These are phyloP conservation scores for Vespertilio murinus DNA, from an alignment of 2,797 vertebrate genomes.

Conservation along the genomic window DNA sequence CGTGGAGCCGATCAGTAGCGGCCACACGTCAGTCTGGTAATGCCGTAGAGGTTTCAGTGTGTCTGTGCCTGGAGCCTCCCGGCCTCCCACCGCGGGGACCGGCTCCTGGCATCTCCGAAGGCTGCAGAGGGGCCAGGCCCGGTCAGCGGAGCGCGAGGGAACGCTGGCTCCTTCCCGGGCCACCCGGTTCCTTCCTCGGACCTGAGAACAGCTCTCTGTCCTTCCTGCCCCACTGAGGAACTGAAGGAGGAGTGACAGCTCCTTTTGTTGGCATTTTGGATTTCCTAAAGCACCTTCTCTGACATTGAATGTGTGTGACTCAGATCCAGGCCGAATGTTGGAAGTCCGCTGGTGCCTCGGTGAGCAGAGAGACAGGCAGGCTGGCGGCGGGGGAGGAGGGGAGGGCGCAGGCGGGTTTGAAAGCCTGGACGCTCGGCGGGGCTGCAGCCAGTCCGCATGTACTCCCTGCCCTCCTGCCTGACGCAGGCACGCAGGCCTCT, in stretches of 20 bases:
- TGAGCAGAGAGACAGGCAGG: neutral
- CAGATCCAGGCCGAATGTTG: neutral
- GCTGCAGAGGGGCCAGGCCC: neutral
- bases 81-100: neutral
- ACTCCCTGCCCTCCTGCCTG: neutral
- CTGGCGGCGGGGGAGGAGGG: neutral
- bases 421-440: rapidly evolving
- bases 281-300: neutral
- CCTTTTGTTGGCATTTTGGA: neutral
- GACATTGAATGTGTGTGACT: neutral
- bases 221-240: neutral
- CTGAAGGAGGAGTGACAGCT: neutral
- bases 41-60: neutral
- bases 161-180: neutral
- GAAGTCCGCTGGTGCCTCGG: rapidly evolving
- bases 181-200: neutral
- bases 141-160: neutral
- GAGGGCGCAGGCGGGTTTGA: neutral
- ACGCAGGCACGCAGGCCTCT: neutral
- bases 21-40: neutral
- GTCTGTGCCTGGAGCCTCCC: neutral
- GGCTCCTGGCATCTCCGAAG: neutral
- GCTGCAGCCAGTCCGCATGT: rapidly evolving
- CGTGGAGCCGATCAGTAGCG: neutral
- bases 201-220: neutral